Evolutionary conservation across 2,797 vertebrate species (phyloP).

Genomic region (Myotis pilosus): DNA sequence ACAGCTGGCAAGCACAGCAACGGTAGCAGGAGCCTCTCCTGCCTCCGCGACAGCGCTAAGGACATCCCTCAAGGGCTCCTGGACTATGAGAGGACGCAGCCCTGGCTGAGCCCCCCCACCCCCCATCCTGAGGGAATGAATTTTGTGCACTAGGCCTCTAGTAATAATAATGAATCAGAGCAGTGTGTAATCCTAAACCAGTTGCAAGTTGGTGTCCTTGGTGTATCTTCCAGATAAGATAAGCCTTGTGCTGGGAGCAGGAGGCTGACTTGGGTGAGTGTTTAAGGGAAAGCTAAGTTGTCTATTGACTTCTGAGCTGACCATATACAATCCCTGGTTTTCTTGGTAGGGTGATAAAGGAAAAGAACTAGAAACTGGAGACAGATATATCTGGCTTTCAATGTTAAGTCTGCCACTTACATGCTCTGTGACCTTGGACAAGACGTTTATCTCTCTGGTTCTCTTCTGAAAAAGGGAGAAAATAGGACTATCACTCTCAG

Average conservation of each 20-base stretch:
- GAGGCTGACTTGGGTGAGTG: neutral
- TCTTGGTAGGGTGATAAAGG: neutral
- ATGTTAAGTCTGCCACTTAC: neutral
- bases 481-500: neutral
- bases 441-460: neutral
- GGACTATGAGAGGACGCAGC: too few relatives aligned
- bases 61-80: too few relatives aligned
- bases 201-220: neutral
- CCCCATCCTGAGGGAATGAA: fast-evolving
- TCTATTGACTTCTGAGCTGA: neutral
- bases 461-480: neutral
- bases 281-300: neutral
- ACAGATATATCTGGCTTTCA: neutral
- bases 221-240: neutral
- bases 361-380: neutral
- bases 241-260: neutral
- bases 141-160: too few relatives aligned
- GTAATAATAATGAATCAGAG: neutral
- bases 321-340: neutral
- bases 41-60: fast-evolving
- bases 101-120: too few relatives aligned
- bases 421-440: neutral
- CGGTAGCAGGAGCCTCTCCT: too few relatives aligned
- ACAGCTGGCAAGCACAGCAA: too few relatives aligned
- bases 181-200: neutral